Evolutionary conservation across 2,113 vertebrate species (phyloP).

Genomic region (Corydoras maculifer): DNA sequence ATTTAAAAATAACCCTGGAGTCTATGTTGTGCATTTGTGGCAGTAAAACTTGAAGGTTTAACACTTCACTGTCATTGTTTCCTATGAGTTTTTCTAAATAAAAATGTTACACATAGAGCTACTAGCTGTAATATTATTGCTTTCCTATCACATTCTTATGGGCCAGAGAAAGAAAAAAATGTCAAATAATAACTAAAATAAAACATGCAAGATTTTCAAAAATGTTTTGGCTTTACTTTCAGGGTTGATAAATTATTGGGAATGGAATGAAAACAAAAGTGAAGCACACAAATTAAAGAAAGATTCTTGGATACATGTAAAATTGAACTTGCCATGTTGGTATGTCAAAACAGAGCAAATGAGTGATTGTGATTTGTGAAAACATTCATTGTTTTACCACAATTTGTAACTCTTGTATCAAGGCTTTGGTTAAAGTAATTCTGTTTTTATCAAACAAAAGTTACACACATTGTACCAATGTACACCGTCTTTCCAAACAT

Average conservation of each 20-base stretch:
- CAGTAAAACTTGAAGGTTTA: neutral
- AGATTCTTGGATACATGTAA: slow-evolving; percentile 34
- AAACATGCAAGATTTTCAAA: slow-evolving; percentile 28
- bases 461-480: neutral
- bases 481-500: slow-evolving; percentile 1
- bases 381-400: slow-evolving; percentile 16
- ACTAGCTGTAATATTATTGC: slow-evolving; percentile 17
- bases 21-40: too few relatives aligned
- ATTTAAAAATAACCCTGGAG: too few relatives aligned
- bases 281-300: slow-evolving; percentile 45
- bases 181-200: slow-evolving; percentile 28
- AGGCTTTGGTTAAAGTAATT: slow-evolving; percentile 3
- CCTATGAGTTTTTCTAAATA: neutral
- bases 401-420: slow-evolving; percentile 5
- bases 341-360: slow-evolving; percentile 42
- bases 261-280: slow-evolving; percentile 37
- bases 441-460: neutral
- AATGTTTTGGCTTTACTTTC: slow-evolving; percentile 22
- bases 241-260: slow-evolving; percentile 30
- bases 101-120: slow-evolving; percentile 15
- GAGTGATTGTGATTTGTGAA: slow-evolving; percentile 29
- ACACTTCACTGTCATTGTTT: neutral
- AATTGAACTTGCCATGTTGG: slow-evolving; percentile 37
- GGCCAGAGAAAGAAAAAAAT: slow-evolving; percentile 11
- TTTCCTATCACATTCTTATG: neutral